Conservation (phyloP, 2,888 invertebrate species). For the Dicranocentrus wangi region DNA sequence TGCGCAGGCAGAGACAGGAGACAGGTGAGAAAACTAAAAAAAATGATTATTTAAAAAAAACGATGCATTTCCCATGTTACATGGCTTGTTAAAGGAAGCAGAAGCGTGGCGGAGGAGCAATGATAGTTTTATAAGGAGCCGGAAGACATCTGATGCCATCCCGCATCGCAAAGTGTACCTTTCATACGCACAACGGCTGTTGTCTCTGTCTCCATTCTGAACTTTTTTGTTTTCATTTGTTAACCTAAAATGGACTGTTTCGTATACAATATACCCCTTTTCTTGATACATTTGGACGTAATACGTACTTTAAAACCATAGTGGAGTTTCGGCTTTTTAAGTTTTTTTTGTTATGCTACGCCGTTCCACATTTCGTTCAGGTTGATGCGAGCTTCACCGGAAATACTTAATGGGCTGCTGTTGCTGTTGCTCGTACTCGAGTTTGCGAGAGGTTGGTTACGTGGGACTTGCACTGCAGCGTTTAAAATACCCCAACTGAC, state of each 20-base stretch:
- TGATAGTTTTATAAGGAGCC: neutral
- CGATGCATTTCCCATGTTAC: neutral
- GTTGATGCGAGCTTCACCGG: slow-evolving; percentile 44
- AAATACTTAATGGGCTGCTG: slow-evolving; percentile 28
- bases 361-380: slow-evolving; percentile 39
- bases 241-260: neutral
- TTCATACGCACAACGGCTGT: neutral
- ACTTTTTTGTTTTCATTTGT: neutral
- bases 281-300: neutral
- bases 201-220: neutral
- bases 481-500: neutral
- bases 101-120: neutral
- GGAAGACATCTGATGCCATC: neutral
- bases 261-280: too few relatives aligned
- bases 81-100: slow-evolving; percentile 8
- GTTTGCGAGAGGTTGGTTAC: too few relatives aligned
- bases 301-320: neutral
- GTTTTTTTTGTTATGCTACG: neutral
- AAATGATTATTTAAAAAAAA: neutral
- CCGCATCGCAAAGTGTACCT: neutral
- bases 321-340: neutral
- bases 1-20: neutral
- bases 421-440: neutral
- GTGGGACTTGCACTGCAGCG: too few relatives aligned
- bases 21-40: slow-evolving; percentile 16